Conservation (phyloP, 2,888 invertebrate species). For the Oxycera nigricornis region DNA sequence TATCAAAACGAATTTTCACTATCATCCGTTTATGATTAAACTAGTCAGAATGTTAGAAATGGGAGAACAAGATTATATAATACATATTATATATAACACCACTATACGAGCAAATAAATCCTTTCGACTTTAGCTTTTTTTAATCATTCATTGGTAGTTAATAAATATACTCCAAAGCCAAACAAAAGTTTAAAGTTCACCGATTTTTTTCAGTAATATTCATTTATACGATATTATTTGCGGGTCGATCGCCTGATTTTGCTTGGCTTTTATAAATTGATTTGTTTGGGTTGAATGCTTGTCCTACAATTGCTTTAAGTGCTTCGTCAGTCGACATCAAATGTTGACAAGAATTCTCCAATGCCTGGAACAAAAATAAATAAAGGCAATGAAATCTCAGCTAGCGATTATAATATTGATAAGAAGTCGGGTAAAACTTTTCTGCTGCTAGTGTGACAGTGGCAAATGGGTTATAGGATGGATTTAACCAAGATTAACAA, state of each 20-base stretch:
- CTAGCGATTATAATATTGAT: not conserved
- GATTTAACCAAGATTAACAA: not conserved
- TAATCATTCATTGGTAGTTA: not conserved
- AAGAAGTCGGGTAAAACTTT: too few species aligned
- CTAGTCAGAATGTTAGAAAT: constrained; percentile 10
- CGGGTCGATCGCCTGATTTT: not conserved
- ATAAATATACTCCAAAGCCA: not conserved
- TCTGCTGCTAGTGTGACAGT: too few species aligned
- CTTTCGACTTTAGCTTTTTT: constrained; percentile 7
- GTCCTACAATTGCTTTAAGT: constrained; percentile 59
- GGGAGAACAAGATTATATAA: not conserved
- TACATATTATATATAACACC: not conserved
- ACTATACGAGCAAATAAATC: not conserved
- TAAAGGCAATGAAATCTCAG: not conserved
- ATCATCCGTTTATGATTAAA: constrained; percentile 34
- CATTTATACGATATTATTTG: not conserved
- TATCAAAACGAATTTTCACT: constrained; percentile 29
- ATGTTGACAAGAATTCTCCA: constrained; percentile 58
- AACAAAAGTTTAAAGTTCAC: not conserved
- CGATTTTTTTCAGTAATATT: not conserved
- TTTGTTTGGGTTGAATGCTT: constrained; percentile 49
- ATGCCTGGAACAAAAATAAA: constrained; percentile 50
- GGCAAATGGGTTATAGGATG: too few species aligned
- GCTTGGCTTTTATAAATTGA: constrained; percentile 3
- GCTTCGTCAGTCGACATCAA: constrained; percentile 61